These are phyloP conservation scores for Aulostomus chinensis DNA, from an alignment of 2,797 vertebrate genomes.

Conservation along the genomic window DNA sequence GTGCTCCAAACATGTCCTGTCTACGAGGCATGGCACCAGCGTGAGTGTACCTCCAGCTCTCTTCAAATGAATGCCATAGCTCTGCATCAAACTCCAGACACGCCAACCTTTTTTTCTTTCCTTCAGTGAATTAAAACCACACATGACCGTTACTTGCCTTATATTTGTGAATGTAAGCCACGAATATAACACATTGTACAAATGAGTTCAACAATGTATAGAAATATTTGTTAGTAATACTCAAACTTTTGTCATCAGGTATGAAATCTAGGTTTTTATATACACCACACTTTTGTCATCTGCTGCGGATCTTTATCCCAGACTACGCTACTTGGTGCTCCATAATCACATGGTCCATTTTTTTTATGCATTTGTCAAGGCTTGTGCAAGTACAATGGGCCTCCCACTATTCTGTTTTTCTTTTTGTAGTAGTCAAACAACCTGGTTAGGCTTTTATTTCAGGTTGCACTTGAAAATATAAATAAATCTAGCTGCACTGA, in stretches of 20 bases:
- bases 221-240: too few relatives aligned
- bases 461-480: conserved; percentile 7
- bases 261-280: too few relatives aligned
- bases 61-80: conserved; percentile 64
- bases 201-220: too few relatives aligned
- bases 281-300: too few relatives aligned
- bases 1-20: conserved; percentile 70
- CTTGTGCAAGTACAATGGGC: background rate
- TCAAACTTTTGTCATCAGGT: too few relatives aligned
- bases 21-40: conserved; percentile 61
- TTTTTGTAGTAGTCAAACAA: too few relatives aligned
- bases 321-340: background rate
- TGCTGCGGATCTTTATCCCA: too few relatives aligned
- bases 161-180: conserved; percentile 49
- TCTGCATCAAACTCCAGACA: conserved; percentile 66
- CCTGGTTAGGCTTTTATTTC: conserved; percentile 2
- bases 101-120: conserved; percentile 48
- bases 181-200: too few relatives aligned
- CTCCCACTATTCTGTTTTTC: background rate
- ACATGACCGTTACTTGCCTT: conserved; percentile 30
- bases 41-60: conserved; percentile 48
- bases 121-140: conserved; percentile 8
- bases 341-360: conserved; percentile 4
- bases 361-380: conserved; percentile 6
- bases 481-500: conserved; percentile 15